Percentiles rank a stretch among this genome's conserved stretches.
phyloP scores from a whole-genome alignment of 2,888 invertebrate species.

The Maniola hyperantus region DNA sequence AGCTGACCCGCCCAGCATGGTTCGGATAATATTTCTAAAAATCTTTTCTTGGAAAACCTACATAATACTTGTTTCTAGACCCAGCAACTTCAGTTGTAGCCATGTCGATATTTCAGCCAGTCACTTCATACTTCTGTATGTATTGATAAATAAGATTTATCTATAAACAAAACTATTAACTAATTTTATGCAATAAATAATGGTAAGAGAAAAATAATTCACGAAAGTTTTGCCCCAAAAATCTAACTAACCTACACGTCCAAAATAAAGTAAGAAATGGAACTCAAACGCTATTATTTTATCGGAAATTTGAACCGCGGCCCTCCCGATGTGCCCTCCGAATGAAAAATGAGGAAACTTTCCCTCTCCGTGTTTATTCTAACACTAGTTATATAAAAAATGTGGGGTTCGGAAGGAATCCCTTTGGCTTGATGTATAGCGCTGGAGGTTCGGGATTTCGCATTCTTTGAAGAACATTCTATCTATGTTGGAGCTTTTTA shows the following conservation, averaged over 20 bases:
- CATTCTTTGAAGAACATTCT: slow-evolving; percentile 35
- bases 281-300: slow-evolving; percentile 48
- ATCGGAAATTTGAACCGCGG: slow-evolving; percentile 68
- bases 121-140: too few species aligned
- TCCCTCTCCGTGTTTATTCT: slow-evolving; percentile 74
- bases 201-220: slow-evolving; percentile 19
- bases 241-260: slow-evolving; percentile 24
- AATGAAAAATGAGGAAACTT: slow-evolving; percentile 77
- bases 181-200: background rate
- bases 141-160: too few species aligned
- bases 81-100: too few species aligned
- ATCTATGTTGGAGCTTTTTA: background rate
- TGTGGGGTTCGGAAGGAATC: slow-evolving; percentile 51
- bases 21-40: too few species aligned
- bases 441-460: slow-evolving; percentile 30
- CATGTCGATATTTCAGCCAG: too few species aligned
- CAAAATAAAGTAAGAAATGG: slow-evolving; percentile 60
- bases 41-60: too few species aligned
- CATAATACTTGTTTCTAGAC: too few species aligned
- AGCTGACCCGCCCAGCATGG: too few species aligned
- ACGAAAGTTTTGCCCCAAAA: slow-evolving; percentile 18
- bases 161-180: too few species aligned
- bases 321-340: slow-evolving; percentile 59
- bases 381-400: slow-evolving; percentile 72
- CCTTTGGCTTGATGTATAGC: slow-evolving; percentile 50